Evolutionary conservation across 2,113 vertebrate genomes (phyloP).

Genomic region (Gila orcuttii): DNA sequence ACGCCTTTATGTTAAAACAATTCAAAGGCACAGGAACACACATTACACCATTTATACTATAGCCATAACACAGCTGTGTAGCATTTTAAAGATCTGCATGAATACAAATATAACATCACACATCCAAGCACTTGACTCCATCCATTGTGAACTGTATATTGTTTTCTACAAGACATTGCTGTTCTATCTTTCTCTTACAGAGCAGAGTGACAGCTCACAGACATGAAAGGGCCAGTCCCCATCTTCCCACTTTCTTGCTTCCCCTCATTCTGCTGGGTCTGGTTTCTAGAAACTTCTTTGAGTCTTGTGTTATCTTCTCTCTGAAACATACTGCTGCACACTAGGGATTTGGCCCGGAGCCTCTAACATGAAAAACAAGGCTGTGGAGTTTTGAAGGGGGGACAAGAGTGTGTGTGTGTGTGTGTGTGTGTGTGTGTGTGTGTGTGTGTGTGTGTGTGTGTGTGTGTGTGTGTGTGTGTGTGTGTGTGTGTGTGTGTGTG

Average conservation of each 20-base stretch:
- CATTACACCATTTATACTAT: not conserved
- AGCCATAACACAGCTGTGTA: not conserved
- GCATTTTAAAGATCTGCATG: not conserved
- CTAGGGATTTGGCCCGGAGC: constrained; percentile 17
- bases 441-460: not conserved
- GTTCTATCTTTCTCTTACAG: constrained; percentile 25
- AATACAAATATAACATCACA: constrained; percentile 6
- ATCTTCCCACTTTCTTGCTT: constrained; percentile 7
- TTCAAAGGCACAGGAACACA: not conserved
- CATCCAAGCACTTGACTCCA: constrained; percentile 1
- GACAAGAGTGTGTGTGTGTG: not conserved
- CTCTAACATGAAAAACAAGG: constrained; percentile 41
- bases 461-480: not conserved
- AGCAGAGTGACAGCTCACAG: constrained; percentile 31
- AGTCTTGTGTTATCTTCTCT: constrained; percentile 35
- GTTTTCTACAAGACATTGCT: constrained; percentile 6
- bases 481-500: not conserved
- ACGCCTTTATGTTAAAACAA: not conserved
- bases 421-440: too few species aligned
- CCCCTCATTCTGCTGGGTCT: constrained; percentile 37
- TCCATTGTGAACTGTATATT: not conserved
- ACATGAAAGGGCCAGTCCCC: constrained; percentile 25
- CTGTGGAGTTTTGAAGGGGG: not conserved
- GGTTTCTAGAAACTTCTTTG: constrained; percentile 33
- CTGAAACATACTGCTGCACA: constrained; percentile 40